Conservation (phyloP, 2,113 vertebrate genomes). For the Etheostoma cragini region DNA sequence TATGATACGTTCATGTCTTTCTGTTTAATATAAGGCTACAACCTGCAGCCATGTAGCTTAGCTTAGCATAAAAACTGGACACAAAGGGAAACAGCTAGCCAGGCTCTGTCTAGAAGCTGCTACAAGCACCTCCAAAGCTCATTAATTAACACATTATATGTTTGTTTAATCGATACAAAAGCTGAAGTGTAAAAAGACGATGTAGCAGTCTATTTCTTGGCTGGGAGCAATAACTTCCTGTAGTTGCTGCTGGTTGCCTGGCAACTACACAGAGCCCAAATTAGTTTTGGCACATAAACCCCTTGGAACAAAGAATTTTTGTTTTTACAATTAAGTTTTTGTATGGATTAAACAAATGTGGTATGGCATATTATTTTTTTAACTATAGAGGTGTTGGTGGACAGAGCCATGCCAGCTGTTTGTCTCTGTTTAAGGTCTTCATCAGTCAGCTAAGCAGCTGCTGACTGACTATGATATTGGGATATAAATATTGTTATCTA, state of each 20-base stretch:
- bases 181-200: constrained; percentile 3
- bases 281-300: not conserved
- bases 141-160: not conserved
- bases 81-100: not conserved
- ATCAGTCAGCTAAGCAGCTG: no score
- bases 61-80: constrained; percentile 1
- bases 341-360: not conserved
- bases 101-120: not conserved
- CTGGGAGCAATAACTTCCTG: constrained; percentile 17
- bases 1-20: constrained; percentile 25
- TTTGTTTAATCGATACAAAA: constrained; percentile 8
- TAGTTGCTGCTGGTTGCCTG: constrained; percentile 17
- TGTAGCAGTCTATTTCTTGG: not conserved
- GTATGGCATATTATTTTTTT: not conserved
- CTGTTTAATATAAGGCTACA: not conserved
- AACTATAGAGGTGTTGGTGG: not conserved
- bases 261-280: constrained; percentile 27
- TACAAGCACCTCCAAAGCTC: not conserved
- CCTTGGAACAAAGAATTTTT: not conserved
- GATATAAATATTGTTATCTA: not conserved
- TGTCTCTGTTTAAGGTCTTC: not conserved
- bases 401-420: not conserved
- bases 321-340: not conserved
- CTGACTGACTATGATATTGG: not conserved
- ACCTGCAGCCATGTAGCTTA: constrained; percentile 7